phyloP scores from a whole-genome alignment of 2,797 vertebrate genomes.

The Acridotheres tristis region DNA sequence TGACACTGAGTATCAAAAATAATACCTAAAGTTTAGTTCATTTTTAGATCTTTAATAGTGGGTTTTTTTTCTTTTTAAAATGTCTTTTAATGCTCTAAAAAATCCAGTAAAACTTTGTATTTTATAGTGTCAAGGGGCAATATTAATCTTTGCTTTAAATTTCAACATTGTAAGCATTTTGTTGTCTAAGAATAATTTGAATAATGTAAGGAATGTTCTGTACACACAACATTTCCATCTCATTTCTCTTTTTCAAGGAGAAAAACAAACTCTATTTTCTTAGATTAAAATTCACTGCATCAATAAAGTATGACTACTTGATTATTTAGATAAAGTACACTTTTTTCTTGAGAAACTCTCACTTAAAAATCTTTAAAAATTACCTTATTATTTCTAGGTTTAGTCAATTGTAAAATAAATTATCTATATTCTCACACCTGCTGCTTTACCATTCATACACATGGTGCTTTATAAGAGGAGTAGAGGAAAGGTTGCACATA shows the following conservation, averaged over 20 bases:
- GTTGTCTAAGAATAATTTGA: not conserved
- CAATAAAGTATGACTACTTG: not conserved
- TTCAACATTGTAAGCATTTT: not conserved
- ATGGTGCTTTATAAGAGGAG: not conserved
- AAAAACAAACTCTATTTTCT: not conserved
- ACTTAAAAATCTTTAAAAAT: not conserved
- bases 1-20: not conserved
- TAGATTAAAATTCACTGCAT: not conserved
- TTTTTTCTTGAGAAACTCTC: not conserved
- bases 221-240: not conserved
- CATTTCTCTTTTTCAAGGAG: not conserved
- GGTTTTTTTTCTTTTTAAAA: accelerated
- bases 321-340: not conserved
- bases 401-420: conserved; percentile 51
- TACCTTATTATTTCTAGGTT: not conserved
- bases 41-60: not conserved
- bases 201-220: not conserved
- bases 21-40: not conserved
- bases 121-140: not conserved
- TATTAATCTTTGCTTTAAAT: not conserved
- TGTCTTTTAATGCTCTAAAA: not conserved
- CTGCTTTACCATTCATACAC: conserved; percentile 11
- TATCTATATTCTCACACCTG: not conserved
- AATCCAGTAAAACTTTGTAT: not conserved
- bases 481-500: not conserved